Base-by-base conservation (phyloP, 2,113 vertebrate species). In the Ceyx margarethae region DNA sequence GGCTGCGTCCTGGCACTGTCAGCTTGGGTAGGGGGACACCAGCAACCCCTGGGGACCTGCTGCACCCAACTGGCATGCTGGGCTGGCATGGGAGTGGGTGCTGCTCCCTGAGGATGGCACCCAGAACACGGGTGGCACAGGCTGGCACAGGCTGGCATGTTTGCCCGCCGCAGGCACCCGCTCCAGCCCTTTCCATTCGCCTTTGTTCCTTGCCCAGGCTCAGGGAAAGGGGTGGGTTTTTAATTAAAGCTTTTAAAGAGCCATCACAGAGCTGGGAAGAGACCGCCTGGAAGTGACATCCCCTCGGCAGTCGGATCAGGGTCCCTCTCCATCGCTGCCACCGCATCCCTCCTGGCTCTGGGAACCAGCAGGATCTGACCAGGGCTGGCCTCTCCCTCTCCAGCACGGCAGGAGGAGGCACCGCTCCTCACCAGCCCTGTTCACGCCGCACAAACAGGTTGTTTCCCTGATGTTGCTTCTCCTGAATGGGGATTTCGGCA, bases 161-260 rank as follows among this genome's bases (percentile, higher is more conserved):
- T 83, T n/a, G 3, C 45, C 65, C 19, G 10, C 73, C 14, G 16
- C 50, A 51, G 76, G 54, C 87, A n/a, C 64, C 73, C 6, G n/a
- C 84, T 87, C 91, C 93, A 82, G 79, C 65, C 56, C 67, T 79
- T 92, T 87, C 92, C 69, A 35, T 93, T 67, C 26, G 76, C 83
- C 86, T 91, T 95, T 93, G 89, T 68, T 89, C 64, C 68, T 43
- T 19, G 31, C 75, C 74, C 6, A 35, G 75, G 89, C 9, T 15
- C 43, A 0, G 75, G 37, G 28, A 61, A 80, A 64, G 87, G 75
- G 84, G 53, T 82, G 91, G 82, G 73, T 73, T 95, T 94, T 94
- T 90, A 94, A 95, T 95, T 89, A 89, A 84, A 75, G 77, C 90
- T 66, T 94, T 95, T 95, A 86, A 93, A 95, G 84, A 92, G 92